Evolutionary conservation across 53 echinoderm and acorn worm species (phyloP).

Genomic region (Antedon mediterranea): DNA sequence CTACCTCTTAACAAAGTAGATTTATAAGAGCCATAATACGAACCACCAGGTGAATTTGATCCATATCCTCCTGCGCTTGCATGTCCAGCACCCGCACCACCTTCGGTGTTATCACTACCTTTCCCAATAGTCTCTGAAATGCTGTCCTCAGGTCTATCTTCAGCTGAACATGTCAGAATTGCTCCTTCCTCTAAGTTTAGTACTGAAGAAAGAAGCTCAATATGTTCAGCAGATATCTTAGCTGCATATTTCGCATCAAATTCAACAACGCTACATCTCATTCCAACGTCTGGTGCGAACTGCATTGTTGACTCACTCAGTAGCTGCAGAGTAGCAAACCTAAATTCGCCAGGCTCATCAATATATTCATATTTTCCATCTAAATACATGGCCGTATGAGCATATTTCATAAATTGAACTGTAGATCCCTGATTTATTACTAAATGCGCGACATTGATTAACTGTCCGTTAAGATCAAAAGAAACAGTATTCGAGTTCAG

Average conservation of each 20-base stretch:
- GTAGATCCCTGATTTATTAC: constrained; percentile 46
- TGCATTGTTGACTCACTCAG: constrained; percentile 54
- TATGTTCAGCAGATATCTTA: constrained; percentile 59
- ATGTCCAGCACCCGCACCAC: constrained; percentile 67
- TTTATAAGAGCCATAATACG: constrained; percentile 52
- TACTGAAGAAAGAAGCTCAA: constrained; percentile 33
- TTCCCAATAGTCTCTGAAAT: constrained; percentile 25
- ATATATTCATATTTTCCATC: constrained; percentile 39
- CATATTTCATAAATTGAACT: constrained; percentile 37
- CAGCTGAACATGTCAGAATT: constrained; percentile 43
- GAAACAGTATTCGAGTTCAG: constrained; percentile 40
- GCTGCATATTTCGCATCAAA: constrained; percentile 57
- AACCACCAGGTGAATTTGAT: constrained; percentile 35
- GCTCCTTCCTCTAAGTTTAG: constrained; percentile 62
- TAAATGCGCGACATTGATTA: constrained; percentile 65
- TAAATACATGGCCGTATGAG: constrained; percentile 62
- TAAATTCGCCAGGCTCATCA: constrained; percentile 43
- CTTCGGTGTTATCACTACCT: constrained; percentile 29
- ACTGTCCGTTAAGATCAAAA: constrained; percentile 44
- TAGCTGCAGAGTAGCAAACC: constrained; percentile 57
- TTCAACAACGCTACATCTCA: constrained; percentile 49
- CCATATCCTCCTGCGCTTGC: constrained; percentile 59
- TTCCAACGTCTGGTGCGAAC: constrained; percentile 54
- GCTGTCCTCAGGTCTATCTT: constrained; percentile 50
- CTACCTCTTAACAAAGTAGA: constrained; percentile 44